Base-by-base conservation (phyloP, 1,140 invertebrate species). In the Laupala kohalensis region DNA sequence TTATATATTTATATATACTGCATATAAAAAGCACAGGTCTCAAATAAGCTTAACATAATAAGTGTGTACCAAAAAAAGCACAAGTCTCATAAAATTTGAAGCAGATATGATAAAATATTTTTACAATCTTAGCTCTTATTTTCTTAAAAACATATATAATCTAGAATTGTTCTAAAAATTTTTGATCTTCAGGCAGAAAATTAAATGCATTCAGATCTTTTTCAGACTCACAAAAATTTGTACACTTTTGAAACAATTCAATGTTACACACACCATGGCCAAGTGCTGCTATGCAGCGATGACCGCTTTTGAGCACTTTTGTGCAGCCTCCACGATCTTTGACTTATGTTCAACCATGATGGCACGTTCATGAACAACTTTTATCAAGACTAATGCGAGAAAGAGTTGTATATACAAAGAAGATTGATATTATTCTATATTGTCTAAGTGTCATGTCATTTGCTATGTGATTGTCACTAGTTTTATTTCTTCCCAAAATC, bases 261-360 rank as follows among this genome's bases (percentile, higher is more conserved):
- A 68, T 28, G 67, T 29, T 24, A 23, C 19, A 26, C 26, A 15
- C 28, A 68, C 24, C 28, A 68, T 68, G 67, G 67, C n/a, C 28
- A 68, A 29, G 24, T 68, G 67, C 67, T 68, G 67, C 67, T 68
- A 29, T 2, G 67, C 67, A 68, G 67, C 67, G 15, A 19, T 68
- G 67, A 37, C n/a, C 67, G 27, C 24, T 68, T 25, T 53, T 19
- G 9, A 13, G 67, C 67, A 68, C 27, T 37, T 68, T 30, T 68
- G 67, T 68, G 27, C n/a, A 9, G 24, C 27, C 27, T 28, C 24
- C 26, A 27, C 29, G 19, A 23, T 23, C 29, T 29, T 37, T 68
- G 67, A 68, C 67, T 68, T 29, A 12, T 29, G 29, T 68, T 68
- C 28, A 29, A 19, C 67, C 67, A 68, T 25, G 15, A 68, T 37